phyloP scores from a whole-genome alignment of 1,140 invertebrate genomes.

The Sitodiplosis mosellana region DNA sequence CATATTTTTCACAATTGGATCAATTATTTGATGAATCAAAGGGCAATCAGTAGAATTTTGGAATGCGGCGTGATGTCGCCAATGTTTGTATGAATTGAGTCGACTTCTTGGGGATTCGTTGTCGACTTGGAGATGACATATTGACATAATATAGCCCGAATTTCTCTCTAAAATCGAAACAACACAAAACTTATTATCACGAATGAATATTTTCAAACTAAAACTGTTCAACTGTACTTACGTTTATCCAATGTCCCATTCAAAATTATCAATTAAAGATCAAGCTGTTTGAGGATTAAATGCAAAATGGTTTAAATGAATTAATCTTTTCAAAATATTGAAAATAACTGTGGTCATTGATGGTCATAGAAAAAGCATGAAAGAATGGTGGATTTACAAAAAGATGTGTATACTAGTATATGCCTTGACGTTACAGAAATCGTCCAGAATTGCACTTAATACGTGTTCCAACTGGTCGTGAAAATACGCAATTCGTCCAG shows the following conservation, averaged over 20 bases:
- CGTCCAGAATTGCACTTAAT: neutral
- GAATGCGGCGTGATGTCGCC: slow-evolving; percentile 1
- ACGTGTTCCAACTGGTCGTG: slow-evolving; percentile 6
- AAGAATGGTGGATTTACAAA: slow-evolving; percentile 40
- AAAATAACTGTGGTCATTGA: too few relatives aligned
- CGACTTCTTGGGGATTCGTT: slow-evolving; percentile 7
- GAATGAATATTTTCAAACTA: neutral
- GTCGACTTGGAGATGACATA: slow-evolving; percentile 3
- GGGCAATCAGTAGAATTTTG: too few relatives aligned
- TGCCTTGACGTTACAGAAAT: neutral
- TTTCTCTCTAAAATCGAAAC: slow-evolving; percentile 14
- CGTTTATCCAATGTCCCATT: slow-evolving; percentile 47
- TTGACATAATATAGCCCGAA: slow-evolving; percentile 9
- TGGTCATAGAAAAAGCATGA: too few relatives aligned
- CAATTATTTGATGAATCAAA: too few relatives aligned
- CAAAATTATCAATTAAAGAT: slow-evolving; percentile 64
- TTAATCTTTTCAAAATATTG: neutral
- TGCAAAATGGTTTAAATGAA: slow-evolving; percentile 8
- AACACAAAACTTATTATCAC: too few relatives aligned
- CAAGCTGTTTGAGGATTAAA: slow-evolving; percentile 32
- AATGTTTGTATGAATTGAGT: slow-evolving; percentile 7
- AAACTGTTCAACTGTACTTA: slow-evolving; percentile 28
- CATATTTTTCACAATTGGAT: slow-evolving; percentile 20
- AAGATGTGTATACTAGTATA: slow-evolving; percentile 35
- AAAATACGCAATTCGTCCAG: slow-evolving; percentile 23